A percentile compares a stretch with the other conserved stretches of the same genome.
Conservation (phyloP, 2,113 vertebrate genomes). For the Setophaga kirtlandii region DNA sequence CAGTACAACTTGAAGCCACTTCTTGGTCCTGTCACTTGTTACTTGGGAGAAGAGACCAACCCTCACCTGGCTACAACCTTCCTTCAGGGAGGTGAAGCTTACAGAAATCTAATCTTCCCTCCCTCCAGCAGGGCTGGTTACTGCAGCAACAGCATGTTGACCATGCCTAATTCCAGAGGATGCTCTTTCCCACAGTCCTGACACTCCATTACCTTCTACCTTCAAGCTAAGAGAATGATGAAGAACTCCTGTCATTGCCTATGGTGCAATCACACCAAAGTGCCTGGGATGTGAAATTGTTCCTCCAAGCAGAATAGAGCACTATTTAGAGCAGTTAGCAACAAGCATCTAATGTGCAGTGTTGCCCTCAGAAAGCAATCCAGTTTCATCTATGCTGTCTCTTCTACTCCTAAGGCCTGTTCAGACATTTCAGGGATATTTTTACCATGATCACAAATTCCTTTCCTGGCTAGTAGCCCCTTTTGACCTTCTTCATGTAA, state of each 20-base stretch:
- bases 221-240: neutral
- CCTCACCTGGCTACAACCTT: neutral
- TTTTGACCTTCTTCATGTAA: neutral
- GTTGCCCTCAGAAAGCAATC: neutral
- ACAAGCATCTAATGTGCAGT: neutral
- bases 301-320: neutral
- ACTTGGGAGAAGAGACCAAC: neutral
- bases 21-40: neutral
- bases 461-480: neutral
- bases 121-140: neutral
- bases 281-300: neutral
- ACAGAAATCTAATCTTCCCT: neutral
- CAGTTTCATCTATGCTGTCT: neutral
- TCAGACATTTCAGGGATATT: neutral
- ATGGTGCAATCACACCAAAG: neutral
- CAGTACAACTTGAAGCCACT: neutral
- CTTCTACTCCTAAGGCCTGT: neutral
- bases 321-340: neutral
- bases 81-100: neutral
- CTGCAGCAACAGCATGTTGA: neutral
- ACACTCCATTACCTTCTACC: neutral
- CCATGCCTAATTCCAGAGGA: neutral
- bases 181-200: neutral
- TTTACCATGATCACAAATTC: neutral
- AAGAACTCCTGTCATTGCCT: neutral